Conservation (phyloP, 2,113 vertebrate species). For the Amblyornis subalaris region DNA sequence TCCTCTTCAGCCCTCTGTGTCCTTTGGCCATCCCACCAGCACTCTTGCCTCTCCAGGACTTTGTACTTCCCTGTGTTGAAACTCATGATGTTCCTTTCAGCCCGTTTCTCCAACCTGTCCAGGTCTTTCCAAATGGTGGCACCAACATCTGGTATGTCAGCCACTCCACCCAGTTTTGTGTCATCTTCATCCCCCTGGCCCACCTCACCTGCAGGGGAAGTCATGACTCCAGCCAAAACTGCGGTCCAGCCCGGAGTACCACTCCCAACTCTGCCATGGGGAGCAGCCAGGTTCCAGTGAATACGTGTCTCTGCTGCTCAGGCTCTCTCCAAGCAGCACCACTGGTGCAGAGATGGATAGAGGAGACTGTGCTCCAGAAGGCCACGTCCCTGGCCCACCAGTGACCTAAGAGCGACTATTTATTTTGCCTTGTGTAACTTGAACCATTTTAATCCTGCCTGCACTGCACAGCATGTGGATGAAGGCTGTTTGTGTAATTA, state of each 20-base stretch:
- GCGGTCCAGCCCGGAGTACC: background rate
- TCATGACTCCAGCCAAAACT: background rate
- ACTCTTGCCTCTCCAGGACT: background rate
- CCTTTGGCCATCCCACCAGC: background rate
- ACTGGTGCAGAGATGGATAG: background rate
- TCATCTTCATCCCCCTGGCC: background rate
- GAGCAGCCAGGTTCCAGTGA: background rate
- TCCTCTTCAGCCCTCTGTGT: background rate
- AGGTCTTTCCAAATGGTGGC: background rate
- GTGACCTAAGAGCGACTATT: background rate
- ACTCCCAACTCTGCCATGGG: background rate
- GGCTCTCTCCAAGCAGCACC: background rate
- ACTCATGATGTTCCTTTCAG: rapidly evolving
- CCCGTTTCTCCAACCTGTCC: background rate
- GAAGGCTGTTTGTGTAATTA: conserved; percentile 1
- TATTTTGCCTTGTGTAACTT: background rate
- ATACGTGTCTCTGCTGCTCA: rapidly evolving
- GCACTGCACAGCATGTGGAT: background rate
- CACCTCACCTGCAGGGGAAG: background rate
- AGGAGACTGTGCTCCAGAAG: background rate
- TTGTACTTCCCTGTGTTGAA: background rate
- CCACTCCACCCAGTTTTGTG: background rate
- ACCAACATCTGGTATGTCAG: background rate
- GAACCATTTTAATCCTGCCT: background rate
- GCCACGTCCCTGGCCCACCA: rapidly evolving